phyloP scores from a whole-genome alignment of 2,113 vertebrate species.

The Lophotis ruficrista region DNA sequence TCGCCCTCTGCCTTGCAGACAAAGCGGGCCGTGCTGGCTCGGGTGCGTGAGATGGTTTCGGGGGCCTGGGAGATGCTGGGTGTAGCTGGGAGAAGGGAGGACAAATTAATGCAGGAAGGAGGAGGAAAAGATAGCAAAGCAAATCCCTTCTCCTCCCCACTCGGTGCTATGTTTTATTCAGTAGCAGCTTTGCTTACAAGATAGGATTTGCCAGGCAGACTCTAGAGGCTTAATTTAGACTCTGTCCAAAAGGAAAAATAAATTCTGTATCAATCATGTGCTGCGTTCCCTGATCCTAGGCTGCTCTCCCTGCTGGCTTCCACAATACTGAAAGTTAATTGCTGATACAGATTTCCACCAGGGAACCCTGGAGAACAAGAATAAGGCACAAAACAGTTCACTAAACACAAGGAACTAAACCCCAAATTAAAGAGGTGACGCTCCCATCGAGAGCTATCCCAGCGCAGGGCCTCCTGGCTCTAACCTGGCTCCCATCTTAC shows the following conservation, averaged over 20 bases:
- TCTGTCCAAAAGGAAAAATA: slow-evolving; percentile 65
- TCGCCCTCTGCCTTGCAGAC: slow-evolving; percentile 93
- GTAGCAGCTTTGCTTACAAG: slow-evolving; percentile 62
- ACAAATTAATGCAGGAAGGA: slow-evolving; percentile 2
- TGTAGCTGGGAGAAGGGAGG: slow-evolving; percentile 75
- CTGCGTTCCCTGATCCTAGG: slow-evolving; percentile 26
- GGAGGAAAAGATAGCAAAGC: slow-evolving; percentile 26
- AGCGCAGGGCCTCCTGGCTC: not conserved
- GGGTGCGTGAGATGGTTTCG: slow-evolving; percentile 89
- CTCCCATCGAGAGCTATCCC: not conserved
- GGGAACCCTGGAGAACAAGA: slow-evolving; percentile 23
- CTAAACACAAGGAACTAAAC: slow-evolving; percentile 27
- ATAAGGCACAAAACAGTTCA: not conserved
- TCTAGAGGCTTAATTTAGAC: slow-evolving; percentile 69
- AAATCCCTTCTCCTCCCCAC: slow-evolving; percentile 60
- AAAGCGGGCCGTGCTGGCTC: slow-evolving; percentile 94
- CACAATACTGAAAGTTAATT: slow-evolving; percentile 28
- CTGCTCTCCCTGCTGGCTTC: slow-evolving; percentile 52
- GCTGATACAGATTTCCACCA: slow-evolving; percentile 43
- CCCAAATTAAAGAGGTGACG: not conserved
- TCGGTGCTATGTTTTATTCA: slow-evolving; percentile 48
- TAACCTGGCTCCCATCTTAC: not conserved
- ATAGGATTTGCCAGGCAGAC: slow-evolving; percentile 59
- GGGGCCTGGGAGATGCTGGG: slow-evolving; percentile 92
- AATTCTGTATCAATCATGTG: slow-evolving; percentile 61